phyloP scores from a whole-genome alignment of 2,113 vertebrate genomes.

The Nanger granti region DNA sequence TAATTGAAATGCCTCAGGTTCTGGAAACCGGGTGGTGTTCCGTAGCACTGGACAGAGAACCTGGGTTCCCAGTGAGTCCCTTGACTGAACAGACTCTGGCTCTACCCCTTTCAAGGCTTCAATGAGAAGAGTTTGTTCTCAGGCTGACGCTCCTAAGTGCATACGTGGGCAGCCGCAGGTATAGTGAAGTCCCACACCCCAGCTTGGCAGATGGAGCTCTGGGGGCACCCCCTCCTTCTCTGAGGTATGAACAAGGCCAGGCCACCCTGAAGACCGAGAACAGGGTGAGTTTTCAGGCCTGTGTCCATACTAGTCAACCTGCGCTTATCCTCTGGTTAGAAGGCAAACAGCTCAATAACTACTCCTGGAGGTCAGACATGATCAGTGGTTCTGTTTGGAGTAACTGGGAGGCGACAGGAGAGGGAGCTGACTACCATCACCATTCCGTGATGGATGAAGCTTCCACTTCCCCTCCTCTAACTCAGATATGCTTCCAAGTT shows the following conservation, averaged over 20 bases:
- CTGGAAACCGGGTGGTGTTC: background rate
- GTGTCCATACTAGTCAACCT: background rate
- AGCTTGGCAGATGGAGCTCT: background rate
- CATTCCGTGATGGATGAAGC: rapidly evolving
- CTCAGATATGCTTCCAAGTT: background rate
- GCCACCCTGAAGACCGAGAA: background rate
- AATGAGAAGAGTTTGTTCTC: background rate
- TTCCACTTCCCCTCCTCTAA: background rate
- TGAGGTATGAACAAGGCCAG: background rate
- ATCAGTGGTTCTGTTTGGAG: background rate
- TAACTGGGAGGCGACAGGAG: rapidly evolving
- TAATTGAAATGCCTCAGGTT: slow-evolving; percentile 58
- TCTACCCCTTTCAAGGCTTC: background rate
- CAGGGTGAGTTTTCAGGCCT: rapidly evolving
- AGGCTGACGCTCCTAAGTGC: background rate
- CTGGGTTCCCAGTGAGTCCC: background rate
- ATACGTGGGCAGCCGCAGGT: rapidly evolving
- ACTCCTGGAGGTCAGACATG: rapidly evolving
- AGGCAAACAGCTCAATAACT: no score
- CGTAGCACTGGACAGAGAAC: background rate
- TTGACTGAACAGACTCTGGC: background rate
- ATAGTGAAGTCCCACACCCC: background rate
- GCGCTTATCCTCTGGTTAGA: background rate
- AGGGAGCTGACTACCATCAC: rapidly evolving
- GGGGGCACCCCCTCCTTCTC: background rate